Conservation (phyloP, 1,140 invertebrate species). For the Solenopsis fugax region DNA sequence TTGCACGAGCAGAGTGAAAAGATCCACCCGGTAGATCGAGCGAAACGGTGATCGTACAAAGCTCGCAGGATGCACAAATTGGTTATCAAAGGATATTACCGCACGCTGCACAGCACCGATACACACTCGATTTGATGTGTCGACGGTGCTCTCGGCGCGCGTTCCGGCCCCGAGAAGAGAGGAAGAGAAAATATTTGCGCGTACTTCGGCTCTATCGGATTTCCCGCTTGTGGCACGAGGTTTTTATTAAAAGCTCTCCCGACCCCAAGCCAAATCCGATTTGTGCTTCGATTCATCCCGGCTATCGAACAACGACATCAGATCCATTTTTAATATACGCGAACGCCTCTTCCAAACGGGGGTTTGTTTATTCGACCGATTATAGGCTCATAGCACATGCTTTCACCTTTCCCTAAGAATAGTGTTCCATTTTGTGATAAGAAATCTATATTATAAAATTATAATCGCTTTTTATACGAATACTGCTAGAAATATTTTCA, state of each 20-base stretch:
- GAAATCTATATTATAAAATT: not conserved
- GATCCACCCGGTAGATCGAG: conserved; percentile 75
- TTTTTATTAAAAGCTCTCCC: conserved; percentile 83
- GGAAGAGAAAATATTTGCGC: conserved; percentile 83
- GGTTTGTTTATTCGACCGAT: conserved; percentile 29
- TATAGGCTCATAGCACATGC: not conserved
- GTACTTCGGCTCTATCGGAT: conserved; percentile 83
- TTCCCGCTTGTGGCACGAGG: conserved; percentile 81
- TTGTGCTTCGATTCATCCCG: conserved; percentile 71
- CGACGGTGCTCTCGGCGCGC: conserved; percentile 77
- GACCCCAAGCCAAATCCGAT: conserved; percentile 70
- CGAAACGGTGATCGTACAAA: conserved; percentile 72
- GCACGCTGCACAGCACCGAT: conserved; percentile 80
- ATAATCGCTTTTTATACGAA: not conserved
- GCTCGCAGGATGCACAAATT: conserved; percentile 81
- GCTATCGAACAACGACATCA: conserved; percentile 65
- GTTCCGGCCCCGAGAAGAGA: conserved; percentile 72
- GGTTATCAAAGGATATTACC: conserved; percentile 86
- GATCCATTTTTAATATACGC: conserved; percentile 66
- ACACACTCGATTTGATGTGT: conserved; percentile 84
- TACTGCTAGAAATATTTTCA: not conserved
- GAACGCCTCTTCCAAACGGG: conserved; percentile 39
- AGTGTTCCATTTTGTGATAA: not conserved
- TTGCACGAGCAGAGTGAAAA: conserved; percentile 24
- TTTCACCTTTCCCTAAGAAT: not conserved